A percentile compares a stretch with the other conserved stretches of the same genome.
These are phyloP conservation scores for Procambarus clarkii DNA, from an alignment of 1,140 invertebrate genomes.

Conservation along the genomic window DNA sequence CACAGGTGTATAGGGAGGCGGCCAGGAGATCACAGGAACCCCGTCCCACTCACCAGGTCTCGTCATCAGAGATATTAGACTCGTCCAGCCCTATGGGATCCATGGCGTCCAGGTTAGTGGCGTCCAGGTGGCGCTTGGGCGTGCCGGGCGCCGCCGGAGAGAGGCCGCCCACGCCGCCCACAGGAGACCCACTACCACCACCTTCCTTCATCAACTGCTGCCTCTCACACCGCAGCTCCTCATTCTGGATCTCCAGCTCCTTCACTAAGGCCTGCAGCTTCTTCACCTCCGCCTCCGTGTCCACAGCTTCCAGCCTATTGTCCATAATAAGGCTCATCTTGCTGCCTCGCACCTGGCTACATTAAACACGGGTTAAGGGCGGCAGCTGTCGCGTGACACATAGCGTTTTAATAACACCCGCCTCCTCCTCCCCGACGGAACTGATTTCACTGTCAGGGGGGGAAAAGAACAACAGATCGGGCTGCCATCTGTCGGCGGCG, in stretches of 20 bases:
- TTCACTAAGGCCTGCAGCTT: constrained; percentile 77
- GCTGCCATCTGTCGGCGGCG: constrained; percentile 41
- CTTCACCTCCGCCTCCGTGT: constrained; percentile 76
- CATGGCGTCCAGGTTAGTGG: constrained; percentile 28
- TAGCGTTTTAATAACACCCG: background rate
- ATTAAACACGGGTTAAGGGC: background rate
- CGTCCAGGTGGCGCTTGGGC: constrained; percentile 21
- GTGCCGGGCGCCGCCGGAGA: constrained; percentile 26
- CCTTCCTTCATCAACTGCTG: constrained; percentile 66
- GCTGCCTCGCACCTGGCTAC: background rate
- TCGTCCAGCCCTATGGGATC: constrained; percentile 52
- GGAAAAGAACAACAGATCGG: constrained; percentile 44
- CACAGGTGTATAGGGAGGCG: too few relatives aligned
- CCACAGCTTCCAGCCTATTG: constrained; percentile 72
- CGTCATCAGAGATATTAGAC: constrained; percentile 20
- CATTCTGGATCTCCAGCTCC: constrained; percentile 76
- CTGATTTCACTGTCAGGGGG: constrained; percentile 50
- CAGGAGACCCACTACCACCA: background rate
- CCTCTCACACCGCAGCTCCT: constrained; percentile 75
- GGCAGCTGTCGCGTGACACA: too few relatives aligned
- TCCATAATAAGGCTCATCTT: constrained; percentile 72
- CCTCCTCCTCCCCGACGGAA: background rate
- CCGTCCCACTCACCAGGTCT: constrained; percentile 41
- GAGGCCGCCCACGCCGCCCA: background rate
- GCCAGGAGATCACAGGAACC: too few relatives aligned